phyloP scores from a whole-genome alignment of 2,113 vertebrate genomes.

The Cynocephalus volans region DNA sequence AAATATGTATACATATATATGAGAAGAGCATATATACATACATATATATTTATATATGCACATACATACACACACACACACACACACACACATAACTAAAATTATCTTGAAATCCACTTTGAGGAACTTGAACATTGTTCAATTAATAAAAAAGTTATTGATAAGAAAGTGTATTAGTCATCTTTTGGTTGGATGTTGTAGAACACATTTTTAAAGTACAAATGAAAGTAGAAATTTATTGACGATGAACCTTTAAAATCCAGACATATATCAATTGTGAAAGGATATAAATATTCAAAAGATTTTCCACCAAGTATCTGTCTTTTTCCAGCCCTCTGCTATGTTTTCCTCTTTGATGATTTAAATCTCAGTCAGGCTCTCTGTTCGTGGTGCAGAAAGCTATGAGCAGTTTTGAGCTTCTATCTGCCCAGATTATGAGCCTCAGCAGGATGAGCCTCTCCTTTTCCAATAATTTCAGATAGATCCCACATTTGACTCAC shows the following conservation, averaged over 20 bases:
- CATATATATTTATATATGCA: background rate
- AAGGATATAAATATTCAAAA: background rate
- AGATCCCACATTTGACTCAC: background rate
- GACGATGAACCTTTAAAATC: background rate
- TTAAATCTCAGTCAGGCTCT: background rate
- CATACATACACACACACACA: background rate
- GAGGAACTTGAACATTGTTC: background rate
- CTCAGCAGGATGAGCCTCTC: background rate
- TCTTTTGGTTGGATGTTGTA: background rate
- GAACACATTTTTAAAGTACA: background rate
- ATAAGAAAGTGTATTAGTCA: background rate
- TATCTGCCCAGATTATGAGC: background rate
- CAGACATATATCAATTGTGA: background rate
- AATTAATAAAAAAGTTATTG: background rate
- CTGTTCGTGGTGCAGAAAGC: background rate
- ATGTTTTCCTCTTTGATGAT: background rate
- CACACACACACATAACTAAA: too few relatives aligned
- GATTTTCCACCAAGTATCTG: background rate
- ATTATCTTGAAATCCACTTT: background rate
- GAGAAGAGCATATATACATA: too few relatives aligned
- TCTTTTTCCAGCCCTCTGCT: background rate
- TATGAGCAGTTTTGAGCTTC: background rate
- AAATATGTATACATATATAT: too few relatives aligned
- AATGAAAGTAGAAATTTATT: background rate
- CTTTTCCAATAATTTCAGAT: background rate